Percentiles rank a stretch among this genome's conserved stretches.
These are phyloP conservation scores for Schlechtendalia chinensis DNA, from an alignment of 1,140 invertebrate genomes.

Conservation along the genomic window DNA sequence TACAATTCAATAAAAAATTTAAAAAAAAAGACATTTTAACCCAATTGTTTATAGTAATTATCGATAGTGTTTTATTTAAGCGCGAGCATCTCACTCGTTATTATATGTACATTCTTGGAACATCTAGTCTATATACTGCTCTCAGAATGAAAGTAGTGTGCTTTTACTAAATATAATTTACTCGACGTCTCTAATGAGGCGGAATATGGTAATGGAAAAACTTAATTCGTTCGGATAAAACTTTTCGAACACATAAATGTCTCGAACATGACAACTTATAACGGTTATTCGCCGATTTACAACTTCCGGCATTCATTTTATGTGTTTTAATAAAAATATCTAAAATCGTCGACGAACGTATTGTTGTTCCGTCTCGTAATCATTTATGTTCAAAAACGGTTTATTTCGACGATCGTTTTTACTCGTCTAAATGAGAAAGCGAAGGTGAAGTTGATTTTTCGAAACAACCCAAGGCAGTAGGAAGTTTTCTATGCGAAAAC, in stretches of 20 bases:
- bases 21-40: neutral
- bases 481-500: constrained; percentile 4
- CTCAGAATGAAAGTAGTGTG: constrained; percentile 14
- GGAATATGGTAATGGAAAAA: no score
- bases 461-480: neutral
- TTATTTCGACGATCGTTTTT: no score
- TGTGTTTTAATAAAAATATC: no score
- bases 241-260: no score
- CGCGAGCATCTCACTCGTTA: neutral
- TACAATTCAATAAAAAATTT: neutral
- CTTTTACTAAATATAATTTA: neutral
- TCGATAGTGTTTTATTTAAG: neutral
- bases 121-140: constrained; percentile 7
- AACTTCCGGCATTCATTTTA: no score
- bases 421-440: neutral
- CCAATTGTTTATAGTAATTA: neutral
- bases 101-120: neutral
- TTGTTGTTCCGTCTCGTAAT: no score
- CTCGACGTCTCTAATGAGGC: neutral
- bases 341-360: no score
- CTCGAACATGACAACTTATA: no score
- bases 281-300: no score
- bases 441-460: neutral
- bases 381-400: no score
- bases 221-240: no score